These are phyloP conservation scores for Orthonychiurus folsomi DNA, from an alignment of 2,888 invertebrate genomes.

Conservation along the genomic window DNA sequence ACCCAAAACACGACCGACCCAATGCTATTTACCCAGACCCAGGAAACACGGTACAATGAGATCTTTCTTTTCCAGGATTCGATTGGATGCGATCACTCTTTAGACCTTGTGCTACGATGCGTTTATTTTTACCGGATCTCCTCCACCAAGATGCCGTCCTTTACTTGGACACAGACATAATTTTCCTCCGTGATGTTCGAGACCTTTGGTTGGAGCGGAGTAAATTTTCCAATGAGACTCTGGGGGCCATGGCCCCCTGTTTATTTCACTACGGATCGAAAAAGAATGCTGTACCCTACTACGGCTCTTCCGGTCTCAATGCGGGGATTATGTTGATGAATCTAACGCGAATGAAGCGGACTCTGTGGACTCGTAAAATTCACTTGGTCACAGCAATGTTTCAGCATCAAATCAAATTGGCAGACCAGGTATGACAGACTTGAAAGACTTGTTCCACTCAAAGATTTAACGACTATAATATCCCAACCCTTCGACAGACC, in stretches of 20 bases:
- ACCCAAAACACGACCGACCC: background rate
- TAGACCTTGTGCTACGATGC: constrained; percentile 40
- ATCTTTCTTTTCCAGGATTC: constrained; percentile 18
- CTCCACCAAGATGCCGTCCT: constrained; percentile 43
- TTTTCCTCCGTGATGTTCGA: constrained; percentile 44
- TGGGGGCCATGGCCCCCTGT: constrained; percentile 45
- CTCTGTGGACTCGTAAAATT: constrained; percentile 43
- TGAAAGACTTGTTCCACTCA: too few relatives aligned
- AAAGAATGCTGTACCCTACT: constrained; percentile 46
- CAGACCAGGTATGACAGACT: constrained; percentile 44
- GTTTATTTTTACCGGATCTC: constrained; percentile 41
- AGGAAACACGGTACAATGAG: too few relatives aligned
- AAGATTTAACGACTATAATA: background rate
- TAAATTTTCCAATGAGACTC: constrained; percentile 34
- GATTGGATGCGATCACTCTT: constrained; percentile 39
- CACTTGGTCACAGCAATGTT: constrained; percentile 43
- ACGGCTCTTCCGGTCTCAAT: constrained; percentile 45
- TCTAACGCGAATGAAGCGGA: constrained; percentile 44
- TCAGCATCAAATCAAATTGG: constrained; percentile 44
- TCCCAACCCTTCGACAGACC: background rate
- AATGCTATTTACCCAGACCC: too few relatives aligned
- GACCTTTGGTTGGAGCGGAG: constrained; percentile 44
- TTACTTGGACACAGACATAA: constrained; percentile 47
- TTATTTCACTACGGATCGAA: constrained; percentile 46
- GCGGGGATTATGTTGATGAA: constrained; percentile 49